A percentile compares a stretch with the other conserved stretches of the same genome.
These are phyloP conservation scores for Ornithorhynchus anatinus DNA, from an alignment of 2,113 vertebrate genomes.

Conservation along the genomic window DNA sequence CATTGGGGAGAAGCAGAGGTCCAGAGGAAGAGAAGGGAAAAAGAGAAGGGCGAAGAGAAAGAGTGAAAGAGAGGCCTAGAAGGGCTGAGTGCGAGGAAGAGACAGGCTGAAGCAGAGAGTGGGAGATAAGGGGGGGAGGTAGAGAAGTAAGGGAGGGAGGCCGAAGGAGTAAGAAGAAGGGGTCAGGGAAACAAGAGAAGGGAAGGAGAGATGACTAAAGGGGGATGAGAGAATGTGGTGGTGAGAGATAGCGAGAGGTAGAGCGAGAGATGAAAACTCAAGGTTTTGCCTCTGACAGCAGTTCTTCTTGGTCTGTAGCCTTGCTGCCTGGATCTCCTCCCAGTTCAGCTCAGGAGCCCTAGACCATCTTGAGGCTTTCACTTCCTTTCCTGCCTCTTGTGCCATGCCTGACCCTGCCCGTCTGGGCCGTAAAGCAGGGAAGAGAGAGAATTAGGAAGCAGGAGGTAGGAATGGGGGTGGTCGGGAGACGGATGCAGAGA, in stretches of 20 bases:
- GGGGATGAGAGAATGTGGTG: too few species aligned
- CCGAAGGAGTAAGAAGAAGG: too few species aligned
- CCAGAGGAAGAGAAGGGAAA: neutral
- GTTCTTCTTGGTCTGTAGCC: conserved; percentile 56
- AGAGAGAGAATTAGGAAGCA: neutral
- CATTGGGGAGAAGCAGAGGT: neutral
- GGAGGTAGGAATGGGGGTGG: neutral
- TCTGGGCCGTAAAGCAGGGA: conserved; percentile 5
- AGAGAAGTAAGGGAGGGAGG: neutral
- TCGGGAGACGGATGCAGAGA: neutral
- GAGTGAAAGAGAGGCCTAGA: neutral
- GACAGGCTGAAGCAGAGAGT: too few species aligned
- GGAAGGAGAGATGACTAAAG: too few species aligned
- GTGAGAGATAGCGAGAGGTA: too few species aligned
- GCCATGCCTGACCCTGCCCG: conserved; percentile 14
- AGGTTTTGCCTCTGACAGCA: conserved; percentile 52
- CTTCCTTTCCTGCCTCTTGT: conserved; percentile 25
- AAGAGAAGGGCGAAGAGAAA: neutral
- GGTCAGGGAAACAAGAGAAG: too few species aligned
- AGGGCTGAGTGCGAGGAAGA: neutral
- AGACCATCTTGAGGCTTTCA: conserved; percentile 30
- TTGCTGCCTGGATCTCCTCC: conserved; percentile 42
- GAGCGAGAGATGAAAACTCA: conserved; percentile 36
- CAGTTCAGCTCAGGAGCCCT: conserved; percentile 10
- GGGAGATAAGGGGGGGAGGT: neutral